Base-by-base conservation (phyloP, 2,113 vertebrate genomes). In the Eleginops maclovinus region DNA sequence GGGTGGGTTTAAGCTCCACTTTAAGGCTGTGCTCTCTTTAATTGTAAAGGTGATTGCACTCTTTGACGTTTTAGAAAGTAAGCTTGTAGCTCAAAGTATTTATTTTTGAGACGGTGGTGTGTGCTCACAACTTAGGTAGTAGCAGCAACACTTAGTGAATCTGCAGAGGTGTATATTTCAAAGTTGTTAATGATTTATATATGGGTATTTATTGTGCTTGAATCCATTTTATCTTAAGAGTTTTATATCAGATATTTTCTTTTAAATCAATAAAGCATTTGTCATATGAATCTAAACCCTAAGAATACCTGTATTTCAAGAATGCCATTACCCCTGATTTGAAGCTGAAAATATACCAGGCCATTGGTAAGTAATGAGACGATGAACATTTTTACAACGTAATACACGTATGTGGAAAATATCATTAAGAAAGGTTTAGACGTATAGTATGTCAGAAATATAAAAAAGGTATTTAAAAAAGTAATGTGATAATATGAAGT, bases 91-190 rank as follows among this genome's bases (percentile, higher is more conserved):
- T 56, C 2, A 15, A 56, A 63, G 15, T 46, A 50, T 72, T 67
- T 0, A 40, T 15, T 3, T 58, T 17, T 67, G 31, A 36, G 22
- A 51, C 21, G 9, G 21, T 40, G 14, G 40, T 26, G 6, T 82
- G 40, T 84, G 84, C 56, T 87, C 60, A 87, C 76, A 80, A 67
- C 58, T 54, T 71, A 99, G 53, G 97, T 98, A 77, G 97, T 97
- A 2, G 98, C 96, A 87, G 99, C 98, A 0, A 98, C 95, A 0
- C 97, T 99, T 91, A 8, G 31, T 99, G 98, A 91, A 99, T 94
- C 98, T 99, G 94, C 31, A 36, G 31, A 36, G 31, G 31, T 36
- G 31, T 36, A 36, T 36, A 36, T 36, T 36, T 36, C 31, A 8
- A 36, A 36, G 5, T 7, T 5, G 31, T 36, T 36, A 5, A 36